These are phyloP conservation scores for Chrysoperla carnea DNA, from an alignment of 1,140 invertebrate genomes.

Conservation along the genomic window DNA sequence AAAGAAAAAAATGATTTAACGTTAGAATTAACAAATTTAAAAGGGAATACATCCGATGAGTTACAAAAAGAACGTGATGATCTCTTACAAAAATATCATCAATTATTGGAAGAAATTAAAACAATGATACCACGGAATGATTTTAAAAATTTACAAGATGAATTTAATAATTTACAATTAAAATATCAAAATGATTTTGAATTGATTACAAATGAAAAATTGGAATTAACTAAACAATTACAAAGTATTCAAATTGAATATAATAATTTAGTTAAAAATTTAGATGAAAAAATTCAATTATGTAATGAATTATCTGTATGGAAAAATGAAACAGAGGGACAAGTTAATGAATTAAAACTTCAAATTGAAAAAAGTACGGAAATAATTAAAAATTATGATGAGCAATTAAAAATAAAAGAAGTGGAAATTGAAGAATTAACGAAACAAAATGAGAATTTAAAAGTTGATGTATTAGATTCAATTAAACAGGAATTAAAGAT, in stretches of 20 bases:
- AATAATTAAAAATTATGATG: conserved; percentile 1
- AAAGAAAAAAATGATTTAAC: conserved; percentile 13
- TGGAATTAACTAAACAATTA: too few species aligned
- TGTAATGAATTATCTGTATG: conserved; percentile 6
- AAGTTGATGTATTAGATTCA: conserved; percentile 4
- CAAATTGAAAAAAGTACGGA: conserved; percentile 10
- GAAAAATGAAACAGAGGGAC: conserved; percentile 11
- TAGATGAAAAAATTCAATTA: conserved; percentile 8
- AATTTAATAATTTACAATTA: too few species aligned
- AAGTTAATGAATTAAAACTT: conserved; percentile 6
- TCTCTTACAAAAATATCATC: too few species aligned
- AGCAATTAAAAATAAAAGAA: conserved; percentile 18
- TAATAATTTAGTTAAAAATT: conserved; percentile 1
- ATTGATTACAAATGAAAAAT: too few species aligned
- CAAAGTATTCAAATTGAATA: too few species aligned
- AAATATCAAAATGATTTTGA: too few species aligned
- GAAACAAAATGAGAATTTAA: conserved; percentile 22
- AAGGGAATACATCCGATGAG: conserved; percentile 10
- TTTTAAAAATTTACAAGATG: too few species aligned
- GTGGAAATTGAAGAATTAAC: conserved; percentile 23
- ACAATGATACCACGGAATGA: too few species aligned
- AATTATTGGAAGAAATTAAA: too few species aligned
- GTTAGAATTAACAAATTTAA: conserved; percentile 15
- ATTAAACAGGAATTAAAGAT: neutral
- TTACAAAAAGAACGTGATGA: too few species aligned